phyloP scores from a whole-genome alignment of 2,888 invertebrate species.

The Cynaeus angustus region DNA sequence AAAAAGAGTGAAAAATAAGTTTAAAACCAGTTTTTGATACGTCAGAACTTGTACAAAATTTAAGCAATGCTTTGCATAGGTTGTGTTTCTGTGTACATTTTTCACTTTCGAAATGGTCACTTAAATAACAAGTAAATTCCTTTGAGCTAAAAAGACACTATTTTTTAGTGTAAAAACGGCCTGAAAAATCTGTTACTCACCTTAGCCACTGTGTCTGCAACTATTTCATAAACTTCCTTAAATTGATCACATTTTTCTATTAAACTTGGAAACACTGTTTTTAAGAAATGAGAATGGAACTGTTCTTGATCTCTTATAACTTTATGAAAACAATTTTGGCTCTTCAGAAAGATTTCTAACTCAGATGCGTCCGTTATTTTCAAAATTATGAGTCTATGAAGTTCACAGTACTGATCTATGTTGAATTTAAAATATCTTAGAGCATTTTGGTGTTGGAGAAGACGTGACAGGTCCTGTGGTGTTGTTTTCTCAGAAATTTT shows the following conservation, averaged over 20 bases:
- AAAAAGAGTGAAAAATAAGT: constrained; percentile 63
- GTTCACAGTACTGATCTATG: constrained; percentile 56
- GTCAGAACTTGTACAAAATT: constrained; percentile 57
- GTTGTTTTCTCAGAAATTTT: not conserved
- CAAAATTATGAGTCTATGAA: constrained; percentile 51
- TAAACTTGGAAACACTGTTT: constrained; percentile 54
- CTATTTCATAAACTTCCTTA: constrained; percentile 53
- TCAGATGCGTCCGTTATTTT: constrained; percentile 49
- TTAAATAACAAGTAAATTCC: constrained; percentile 54
- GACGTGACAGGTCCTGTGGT: constrained; percentile 2
- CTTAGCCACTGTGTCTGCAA: constrained; percentile 57
- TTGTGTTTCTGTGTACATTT: constrained; percentile 48
- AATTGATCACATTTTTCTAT: constrained; percentile 52
- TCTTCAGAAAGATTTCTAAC: constrained; percentile 51
- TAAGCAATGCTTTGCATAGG: constrained; percentile 57
- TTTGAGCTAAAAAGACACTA: constrained; percentile 58
- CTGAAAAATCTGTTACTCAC: constrained; percentile 53
- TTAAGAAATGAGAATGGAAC: constrained; percentile 56
- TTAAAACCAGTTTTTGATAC: constrained; percentile 54
- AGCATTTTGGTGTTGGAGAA: constrained; percentile 52
- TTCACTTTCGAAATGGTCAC: constrained; percentile 48
- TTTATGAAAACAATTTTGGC: constrained; percentile 55
- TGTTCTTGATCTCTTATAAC: constrained; percentile 51
- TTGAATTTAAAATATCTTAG: constrained; percentile 57
- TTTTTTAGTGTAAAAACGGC: constrained; percentile 38